Base-by-base conservation (phyloP, 2,888 invertebrate species). In the Busseola fusca region DNA sequence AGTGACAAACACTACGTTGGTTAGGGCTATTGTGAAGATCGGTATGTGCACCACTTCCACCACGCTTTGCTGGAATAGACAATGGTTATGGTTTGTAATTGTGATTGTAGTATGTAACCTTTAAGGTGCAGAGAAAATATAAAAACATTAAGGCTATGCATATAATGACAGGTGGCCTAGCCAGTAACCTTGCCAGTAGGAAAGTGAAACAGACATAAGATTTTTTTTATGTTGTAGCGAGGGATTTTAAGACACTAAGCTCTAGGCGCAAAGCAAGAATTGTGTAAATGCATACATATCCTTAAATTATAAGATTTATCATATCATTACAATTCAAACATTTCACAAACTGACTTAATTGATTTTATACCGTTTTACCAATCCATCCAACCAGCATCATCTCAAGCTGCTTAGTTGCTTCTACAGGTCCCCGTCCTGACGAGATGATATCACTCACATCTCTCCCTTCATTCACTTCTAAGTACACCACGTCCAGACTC, bases 1-100 rank as follows among this genome's bases (percentile, higher is more conserved):
- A 18, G 96, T 96, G 1, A 97, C 92, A 85, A 97, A 97, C 27
- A 97, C 87, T 69, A 95, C 91, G 85, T 96, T 96, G 63, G 96
- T 96, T 54, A 97, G 90, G 42, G 96, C 91, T 58, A 96, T 95
- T 30, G 96, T 91, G 69, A 97, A 96, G 63, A 97, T 92, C 62
- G 97, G 97, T 75, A 96, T 92, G 84, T 96, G 96, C 14, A 96
- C 93, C 42, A 97, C 95, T 89, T 97, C 96, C 9, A 96, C 96
- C 71, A 95, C 93, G 84, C 95, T 96, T 91, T 96, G 96, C 97
- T 97, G 93, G 63, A 96, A 96, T 54, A 48, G 21, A 62, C 3
- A 74, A 45, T 40, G 9, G 10, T 40, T 37, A 25, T n/a, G 14
- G 37, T 48, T 27, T 18, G 14, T 54, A 42, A 37, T 18, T 50